Evolutionary conservation across 2,888 invertebrate species (phyloP).

Genomic region (Lasioglossum malachurum): DNA sequence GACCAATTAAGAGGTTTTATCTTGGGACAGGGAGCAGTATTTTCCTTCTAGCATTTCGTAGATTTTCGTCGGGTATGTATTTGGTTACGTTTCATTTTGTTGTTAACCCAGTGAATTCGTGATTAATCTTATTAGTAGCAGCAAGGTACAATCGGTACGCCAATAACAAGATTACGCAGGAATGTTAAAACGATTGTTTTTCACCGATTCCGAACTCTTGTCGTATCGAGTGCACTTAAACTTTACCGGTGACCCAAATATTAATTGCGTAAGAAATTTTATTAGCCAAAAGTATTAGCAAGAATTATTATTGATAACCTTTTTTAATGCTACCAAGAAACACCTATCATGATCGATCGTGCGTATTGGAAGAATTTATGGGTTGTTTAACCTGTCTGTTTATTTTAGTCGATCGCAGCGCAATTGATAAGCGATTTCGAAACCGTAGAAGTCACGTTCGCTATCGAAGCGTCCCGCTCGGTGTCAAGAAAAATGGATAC

Average conservation of each 20-base stretch:
- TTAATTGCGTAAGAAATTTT: not conserved
- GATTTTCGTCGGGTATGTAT: not conserved
- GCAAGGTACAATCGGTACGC: not conserved
- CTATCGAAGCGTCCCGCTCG: not conserved
- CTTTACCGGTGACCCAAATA: not conserved
- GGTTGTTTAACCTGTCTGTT: constrained; percentile 7
- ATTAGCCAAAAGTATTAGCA: not conserved
- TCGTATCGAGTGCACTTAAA: not conserved
- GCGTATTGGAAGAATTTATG: constrained; percentile 7
- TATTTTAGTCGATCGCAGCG: not conserved
- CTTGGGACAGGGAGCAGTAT: not conserved
- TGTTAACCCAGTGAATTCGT: not conserved
- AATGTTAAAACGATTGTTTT: not conserved
- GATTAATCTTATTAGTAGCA: not conserved
- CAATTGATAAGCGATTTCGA: constrained; percentile 47
- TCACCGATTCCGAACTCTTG: not conserved
- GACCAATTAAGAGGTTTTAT: not conserved
- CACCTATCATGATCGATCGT: not conserved
- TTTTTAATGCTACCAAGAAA: not conserved
- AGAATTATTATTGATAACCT: not conserved
- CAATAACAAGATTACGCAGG: not conserved
- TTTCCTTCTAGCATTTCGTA: not conserved
- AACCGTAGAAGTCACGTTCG: constrained; percentile 27
- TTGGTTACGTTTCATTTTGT: not conserved
- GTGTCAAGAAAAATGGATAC: not conserved